Evolutionary conservation across 1,140 invertebrate species (phyloP), one percentile per base, ranked within the genome.

Genomic region (Apis laboriosa): DNA sequence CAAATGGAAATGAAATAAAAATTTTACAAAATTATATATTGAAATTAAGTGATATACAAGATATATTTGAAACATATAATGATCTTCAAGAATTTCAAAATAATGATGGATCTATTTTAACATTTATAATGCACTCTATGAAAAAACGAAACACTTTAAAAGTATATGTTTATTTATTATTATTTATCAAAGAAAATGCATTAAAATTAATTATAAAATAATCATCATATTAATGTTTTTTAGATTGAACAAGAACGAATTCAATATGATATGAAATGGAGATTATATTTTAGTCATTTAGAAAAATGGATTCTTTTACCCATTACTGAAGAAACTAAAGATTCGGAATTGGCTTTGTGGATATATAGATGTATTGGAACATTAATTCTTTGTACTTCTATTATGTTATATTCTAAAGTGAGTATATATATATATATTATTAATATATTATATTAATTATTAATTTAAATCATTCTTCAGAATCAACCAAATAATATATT

Each of bases 341-440:
- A 94, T 58, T 86, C 88, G 0, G 82, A 90, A 71, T 84, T 91
- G 53, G 83, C 92, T 7, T 83, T 86, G 17, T 91, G 91, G 86
- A 93, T 94, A 70, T 94, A 93, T 70, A 90, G 90, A 64, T 93
- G 92, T 58, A 86, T 93, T 5, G 92, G 92, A 63, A 92, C 91
- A 58, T 55, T 94, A 17, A 89, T 94, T 81, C 88, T 92, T 53
- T 92, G 88, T 73, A 92, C 92, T 61, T 90, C 91, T 55, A 77
- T 90, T 9, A 92, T 92, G 28, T 64, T 94, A 43, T 92, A 93
- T 66, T 76, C 86, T 0, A 92, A 93, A 86, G 92, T 92, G 64
- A 43, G 43, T 66, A 56, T 67, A 63, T 51, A 61, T 66, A 73
- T 73, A 72, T 28, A 28, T 24, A 19, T 58, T 9, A 21, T 9